phyloP scores from a whole-genome alignment of 2,888 invertebrate species.

The Orchesellides sinensis region DNA sequence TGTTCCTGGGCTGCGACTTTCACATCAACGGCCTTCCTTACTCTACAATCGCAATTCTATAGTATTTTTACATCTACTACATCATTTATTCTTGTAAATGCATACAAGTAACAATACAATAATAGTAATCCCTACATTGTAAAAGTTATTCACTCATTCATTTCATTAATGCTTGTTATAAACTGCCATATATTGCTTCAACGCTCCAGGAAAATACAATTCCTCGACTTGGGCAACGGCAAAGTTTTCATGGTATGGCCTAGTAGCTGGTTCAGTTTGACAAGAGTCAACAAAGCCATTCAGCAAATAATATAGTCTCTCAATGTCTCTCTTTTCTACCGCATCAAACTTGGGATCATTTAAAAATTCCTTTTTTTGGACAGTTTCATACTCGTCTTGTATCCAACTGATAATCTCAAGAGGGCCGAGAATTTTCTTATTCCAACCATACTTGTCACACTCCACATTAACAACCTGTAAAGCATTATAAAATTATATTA shows the following conservation, averaged over 20 bases:
- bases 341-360: background rate
- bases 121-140: no score
- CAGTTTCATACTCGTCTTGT: conserved; percentile 27
- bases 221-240: no score
- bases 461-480: conserved; percentile 59
- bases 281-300: conserved; percentile 37
- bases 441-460: conserved; percentile 50
- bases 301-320: conserved; percentile 44
- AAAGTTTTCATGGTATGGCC: conserved; percentile 34
- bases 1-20: no score
- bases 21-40: no score
- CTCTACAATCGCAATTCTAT: no score
- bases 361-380: background rate
- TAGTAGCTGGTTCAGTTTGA: background rate
- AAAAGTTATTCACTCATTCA: no score
- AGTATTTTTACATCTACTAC: no score
- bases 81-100: no score
- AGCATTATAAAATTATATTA: background rate
- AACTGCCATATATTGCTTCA: no score
- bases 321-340: background rate
- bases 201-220: no score
- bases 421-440: conserved; percentile 27
- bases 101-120: no score
- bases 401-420: conserved; percentile 66
- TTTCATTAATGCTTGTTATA: no score